phyloP scores from a whole-genome alignment of 2,888 invertebrate genomes.

The Caenorhabditis imperialis region DNA sequence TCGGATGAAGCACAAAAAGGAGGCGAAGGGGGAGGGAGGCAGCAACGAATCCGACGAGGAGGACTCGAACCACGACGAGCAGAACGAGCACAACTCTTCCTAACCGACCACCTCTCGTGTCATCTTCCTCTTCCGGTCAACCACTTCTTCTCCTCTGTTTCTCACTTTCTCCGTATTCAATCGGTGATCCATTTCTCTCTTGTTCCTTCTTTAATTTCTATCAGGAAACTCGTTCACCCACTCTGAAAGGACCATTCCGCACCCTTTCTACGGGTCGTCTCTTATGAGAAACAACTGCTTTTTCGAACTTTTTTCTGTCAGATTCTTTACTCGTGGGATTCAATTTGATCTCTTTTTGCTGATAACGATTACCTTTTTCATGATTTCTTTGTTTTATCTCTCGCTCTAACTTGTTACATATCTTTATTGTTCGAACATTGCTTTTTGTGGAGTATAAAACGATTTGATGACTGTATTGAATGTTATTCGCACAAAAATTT shows the following conservation, averaged over 20 bases:
- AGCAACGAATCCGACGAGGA: slow-evolving; percentile 67
- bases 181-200: slow-evolving; percentile 30
- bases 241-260: slow-evolving; percentile 28
- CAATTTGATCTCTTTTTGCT: no score
- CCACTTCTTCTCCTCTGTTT: background rate
- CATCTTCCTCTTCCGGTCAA: background rate
- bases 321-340: no score
- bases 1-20: slow-evolving; percentile 77
- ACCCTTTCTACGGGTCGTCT: slow-evolving; percentile 24
- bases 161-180: slow-evolving; percentile 24
- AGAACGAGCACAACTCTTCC: slow-evolving; percentile 43
- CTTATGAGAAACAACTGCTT: no score
- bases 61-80: slow-evolving; percentile 62
- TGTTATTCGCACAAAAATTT: no score
- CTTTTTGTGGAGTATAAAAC: no score
- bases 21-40: slow-evolving; percentile 69
- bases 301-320: slow-evolving; percentile 1
- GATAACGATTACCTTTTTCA: no score
- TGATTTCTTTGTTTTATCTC: no score
- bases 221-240: no score
- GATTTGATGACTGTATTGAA: no score
- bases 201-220: no score
- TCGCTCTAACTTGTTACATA: no score
- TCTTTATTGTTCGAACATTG: no score
- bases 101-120: slow-evolving; percentile 24